A percentile compares a stretch with the other conserved stretches of the same genome.
Conservation (phyloP, 2,888 invertebrate species). For the Phragmatobia fuliginosa region DNA sequence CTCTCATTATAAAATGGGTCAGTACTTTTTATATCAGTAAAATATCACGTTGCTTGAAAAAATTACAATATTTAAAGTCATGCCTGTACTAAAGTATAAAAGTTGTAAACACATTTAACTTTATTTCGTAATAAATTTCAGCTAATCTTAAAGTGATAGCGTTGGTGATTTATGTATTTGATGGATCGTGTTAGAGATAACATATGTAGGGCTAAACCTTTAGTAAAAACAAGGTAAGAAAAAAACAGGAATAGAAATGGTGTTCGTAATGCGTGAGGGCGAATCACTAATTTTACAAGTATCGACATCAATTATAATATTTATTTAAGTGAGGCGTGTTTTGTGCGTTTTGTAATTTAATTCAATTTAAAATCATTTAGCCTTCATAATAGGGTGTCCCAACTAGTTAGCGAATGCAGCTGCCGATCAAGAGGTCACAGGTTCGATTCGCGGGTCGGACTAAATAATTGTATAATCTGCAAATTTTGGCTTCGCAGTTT, state of each 20-base stretch:
- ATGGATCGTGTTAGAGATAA: neutral
- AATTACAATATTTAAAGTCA: neutral
- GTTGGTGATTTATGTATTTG: neutral
- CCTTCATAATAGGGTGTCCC: neutral
- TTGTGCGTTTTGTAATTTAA: neutral
- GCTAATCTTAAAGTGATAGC: neutral
- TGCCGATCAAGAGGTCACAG: too few relatives aligned
- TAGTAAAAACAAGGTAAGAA: neutral
- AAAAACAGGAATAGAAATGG: neutral
- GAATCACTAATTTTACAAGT: neutral
- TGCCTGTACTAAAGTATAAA: neutral
- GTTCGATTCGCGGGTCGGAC: too few relatives aligned
- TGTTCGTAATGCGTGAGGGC: neutral
- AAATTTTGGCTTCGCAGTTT: too few relatives aligned
- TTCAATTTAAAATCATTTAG: neutral
- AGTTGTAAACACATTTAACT: neutral
- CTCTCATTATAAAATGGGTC: neutral
- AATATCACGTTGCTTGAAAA: neutral
- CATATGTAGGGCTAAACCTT: neutral
- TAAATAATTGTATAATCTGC: too few relatives aligned
- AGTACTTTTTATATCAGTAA: neutral
- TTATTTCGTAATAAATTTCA: neutral
- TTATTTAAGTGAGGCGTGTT: neutral
- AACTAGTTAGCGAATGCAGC: too few relatives aligned
- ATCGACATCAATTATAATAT: neutral